Base-by-base conservation (phyloP, 64 coral and sea anemone genomes). In the Montipora capricornis region DNA sequence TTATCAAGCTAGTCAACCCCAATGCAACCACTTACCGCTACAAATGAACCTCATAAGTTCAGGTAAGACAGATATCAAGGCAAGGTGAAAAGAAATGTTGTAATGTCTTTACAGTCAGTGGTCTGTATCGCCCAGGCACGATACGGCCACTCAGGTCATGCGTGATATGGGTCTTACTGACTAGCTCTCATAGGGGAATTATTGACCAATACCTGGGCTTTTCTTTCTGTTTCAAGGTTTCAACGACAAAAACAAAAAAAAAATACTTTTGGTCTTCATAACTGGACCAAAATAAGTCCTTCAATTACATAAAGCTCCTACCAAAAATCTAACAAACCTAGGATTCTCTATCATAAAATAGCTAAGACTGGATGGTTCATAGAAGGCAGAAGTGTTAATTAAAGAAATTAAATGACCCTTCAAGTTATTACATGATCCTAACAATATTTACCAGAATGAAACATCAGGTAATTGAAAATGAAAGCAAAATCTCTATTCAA, bases 31-130 rank as follows among this genome's bases (percentile, higher is more conserved):
- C 12, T 24, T 47, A 77, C 20, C 81, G 7, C 70, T 52, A 77
- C 90, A 60, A 85, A 0, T 92, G 90, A 92, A 92, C 90, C 90
- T 48, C 11, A 92, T 85, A 82, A 64, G 49, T 76, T 37, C 73
- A 50, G 47, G 48, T 4, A 66, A 71, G 59, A 24, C 13, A 86
- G 47, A 55, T 90, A 79, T 79, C 45, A 79, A 16, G 57, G 68
- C 66, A 74, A 50, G 90, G 6, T 6, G 66, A 75, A 84, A 61
- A 44, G 37, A 24, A 85, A 67, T 85, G 80, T 44, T 86, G 90
- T 92, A 67, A 92, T 85, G 73, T 14, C 37, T 77, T 85, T 84
- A 69, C 80, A 73, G 12, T 49, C 90, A 92, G 52, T 92, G 90
- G 82, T 73, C 90, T 84, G 90, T 49, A 75, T 83, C 73, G 44